Percentiles rank a stretch among this genome's conserved stretches.
Evolutionary conservation across 2,797 vertebrate species (phyloP).

Genomic region (Melanotaenia pygmaea): DNA sequence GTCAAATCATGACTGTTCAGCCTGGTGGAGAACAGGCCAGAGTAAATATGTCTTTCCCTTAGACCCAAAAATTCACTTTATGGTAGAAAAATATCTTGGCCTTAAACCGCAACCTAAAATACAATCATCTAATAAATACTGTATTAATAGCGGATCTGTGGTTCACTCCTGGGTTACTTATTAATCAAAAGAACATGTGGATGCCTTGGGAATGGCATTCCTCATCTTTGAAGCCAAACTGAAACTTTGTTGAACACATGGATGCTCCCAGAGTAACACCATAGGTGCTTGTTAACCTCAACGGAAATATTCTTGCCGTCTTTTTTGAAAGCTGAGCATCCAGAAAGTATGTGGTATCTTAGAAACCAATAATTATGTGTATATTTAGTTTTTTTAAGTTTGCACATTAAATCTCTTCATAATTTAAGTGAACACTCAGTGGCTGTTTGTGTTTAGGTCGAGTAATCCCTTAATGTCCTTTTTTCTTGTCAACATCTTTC

Average conservation of each 20-base stretch:
- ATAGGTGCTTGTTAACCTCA: slow-evolving; percentile 40
- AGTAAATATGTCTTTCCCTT: slow-evolving; percentile 68
- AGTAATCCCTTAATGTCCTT: slow-evolving; percentile 37
- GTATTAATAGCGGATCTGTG: slow-evolving; percentile 50
- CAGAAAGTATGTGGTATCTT: slow-evolving; percentile 54
- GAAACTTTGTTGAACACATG: slow-evolving; percentile 51
- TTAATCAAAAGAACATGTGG: slow-evolving; percentile 36
- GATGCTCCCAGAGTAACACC: slow-evolving; percentile 26
- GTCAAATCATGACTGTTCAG: slow-evolving; percentile 56
- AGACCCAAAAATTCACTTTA: slow-evolving; percentile 63
- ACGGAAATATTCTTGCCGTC: slow-evolving; percentile 39
- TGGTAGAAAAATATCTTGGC: slow-evolving; percentile 64
- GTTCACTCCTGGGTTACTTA: slow-evolving; percentile 52
- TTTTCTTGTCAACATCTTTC: slow-evolving; percentile 30
- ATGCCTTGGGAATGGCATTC: slow-evolving; percentile 45
- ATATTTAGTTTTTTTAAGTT: slow-evolving; percentile 58
- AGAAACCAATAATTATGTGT: slow-evolving; percentile 58
- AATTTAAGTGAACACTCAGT: slow-evolving; percentile 34
- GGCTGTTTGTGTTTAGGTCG: slow-evolving; percentile 37
- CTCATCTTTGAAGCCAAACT: slow-evolving; percentile 21
- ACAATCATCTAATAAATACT: slow-evolving; percentile 62
- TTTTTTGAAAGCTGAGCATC: slow-evolving; percentile 41
- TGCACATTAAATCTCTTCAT: slow-evolving; percentile 36
- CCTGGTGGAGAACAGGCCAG: slow-evolving; percentile 64
- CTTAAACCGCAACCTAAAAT: slow-evolving; percentile 49